phyloP scores from a whole-genome alignment of 2,888 invertebrate genomes.

The Aricia artaxerxes region DNA sequence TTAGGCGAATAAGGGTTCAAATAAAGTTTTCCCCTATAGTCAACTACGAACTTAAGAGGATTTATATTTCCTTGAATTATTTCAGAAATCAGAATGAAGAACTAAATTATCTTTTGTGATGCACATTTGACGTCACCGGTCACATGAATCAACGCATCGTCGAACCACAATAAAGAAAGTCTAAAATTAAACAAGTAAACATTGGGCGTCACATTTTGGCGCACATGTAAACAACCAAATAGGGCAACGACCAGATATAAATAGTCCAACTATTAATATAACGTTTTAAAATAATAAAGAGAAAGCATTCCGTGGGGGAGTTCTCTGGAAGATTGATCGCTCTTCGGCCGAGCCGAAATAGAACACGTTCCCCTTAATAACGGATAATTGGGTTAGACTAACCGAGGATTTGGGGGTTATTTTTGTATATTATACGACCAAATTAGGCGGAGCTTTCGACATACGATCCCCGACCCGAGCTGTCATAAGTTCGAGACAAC shows the following conservation, averaged over 20 bases:
- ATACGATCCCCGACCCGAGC: background rate
- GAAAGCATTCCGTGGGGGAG: slow-evolving; percentile 51
- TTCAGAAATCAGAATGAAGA: background rate
- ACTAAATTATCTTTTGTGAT: background rate
- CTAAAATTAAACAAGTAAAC: slow-evolving; percentile 25
- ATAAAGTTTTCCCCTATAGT: background rate
- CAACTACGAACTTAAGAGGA: background rate
- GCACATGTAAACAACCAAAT: slow-evolving; percentile 77
- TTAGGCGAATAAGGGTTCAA: background rate
- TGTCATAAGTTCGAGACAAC: background rate
- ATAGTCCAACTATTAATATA: slow-evolving; percentile 71
- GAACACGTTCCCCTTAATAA: slow-evolving; percentile 37
- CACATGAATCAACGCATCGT: slow-evolving; percentile 4
- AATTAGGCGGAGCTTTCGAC: slow-evolving; percentile 2
- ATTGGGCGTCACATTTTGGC: slow-evolving; percentile 48
- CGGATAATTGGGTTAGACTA: slow-evolving; percentile 25
- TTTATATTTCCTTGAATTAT: background rate
- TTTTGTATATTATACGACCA: slow-evolving; percentile 4
- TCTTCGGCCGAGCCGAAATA: slow-evolving; percentile 44
- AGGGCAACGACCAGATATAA: slow-evolving; percentile 77
- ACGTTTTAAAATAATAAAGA: slow-evolving; percentile 64
- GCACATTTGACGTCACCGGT: background rate
- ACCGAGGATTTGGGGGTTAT: background rate
- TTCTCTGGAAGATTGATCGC: slow-evolving; percentile 60
- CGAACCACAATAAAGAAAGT: slow-evolving; percentile 27